Evolutionary conservation across 2,888 invertebrate species (phyloP), one percentile per base, ranked within the genome.

Genomic region (Perithous albicinctus): DNA sequence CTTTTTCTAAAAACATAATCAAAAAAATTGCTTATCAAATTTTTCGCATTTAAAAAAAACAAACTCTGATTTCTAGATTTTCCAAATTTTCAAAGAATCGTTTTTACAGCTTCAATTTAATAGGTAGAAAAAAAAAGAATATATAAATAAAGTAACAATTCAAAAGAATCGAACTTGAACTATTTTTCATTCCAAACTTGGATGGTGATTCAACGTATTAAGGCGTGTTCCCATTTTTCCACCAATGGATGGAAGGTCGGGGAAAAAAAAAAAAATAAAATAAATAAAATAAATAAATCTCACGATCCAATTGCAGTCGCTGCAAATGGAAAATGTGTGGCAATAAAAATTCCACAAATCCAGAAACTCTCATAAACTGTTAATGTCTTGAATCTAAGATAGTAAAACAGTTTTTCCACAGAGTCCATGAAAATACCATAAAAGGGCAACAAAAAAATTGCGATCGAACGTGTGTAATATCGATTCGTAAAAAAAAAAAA

Each of bases 311-410:
- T 51, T 32, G 15, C 56, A 15, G 0, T 26, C 5, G 23, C 56
- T 59, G 15, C n/a, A 59, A n/a, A 59, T 32, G 56, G 32, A 59
- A 59, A 59, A 59, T n/a, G 1, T 43, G 32, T 32, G 29, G 15
- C 56, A 32, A 56, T 32, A 32, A 29, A n/a, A 59, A 35, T 18
- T 23, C 23, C 1, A 59, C 54, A 35, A 59, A 59, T 32, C 29
- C 35, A n/a, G 32, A 59, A 35, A 35, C 32, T 15, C n/a, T 35
- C 32, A 15, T 15, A 15, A 32, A 10, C 2, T n/a, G n/a, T 59
- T 18, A 15, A 32, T 32, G 56, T 15, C 15, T 32, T 32, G 15
- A 18, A 59, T 59, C n/a, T 29, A 2, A 7, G 8, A 29, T 15
- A 15, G 18, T 18, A n/a, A 59, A 59, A 59, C 8, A 32, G 56